Conservation (phyloP, 2,113 vertebrate species). For the Clinocottus analis region DNA sequence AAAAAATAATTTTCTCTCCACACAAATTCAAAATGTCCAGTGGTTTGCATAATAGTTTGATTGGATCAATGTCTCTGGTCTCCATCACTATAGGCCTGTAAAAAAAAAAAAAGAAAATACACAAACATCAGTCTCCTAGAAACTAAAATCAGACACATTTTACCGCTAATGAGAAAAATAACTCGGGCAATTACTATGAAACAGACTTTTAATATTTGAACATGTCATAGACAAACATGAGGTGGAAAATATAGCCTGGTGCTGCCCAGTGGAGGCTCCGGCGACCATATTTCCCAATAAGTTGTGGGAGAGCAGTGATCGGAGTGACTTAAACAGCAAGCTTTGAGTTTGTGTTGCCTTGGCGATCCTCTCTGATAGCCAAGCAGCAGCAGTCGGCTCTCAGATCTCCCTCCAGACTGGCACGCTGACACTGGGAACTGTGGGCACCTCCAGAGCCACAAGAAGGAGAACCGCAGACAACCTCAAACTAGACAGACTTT, state of each 20-base stretch:
- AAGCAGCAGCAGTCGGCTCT: constrained; percentile 65
- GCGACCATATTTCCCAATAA: constrained; percentile 66
- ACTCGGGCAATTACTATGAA: constrained; percentile 74
- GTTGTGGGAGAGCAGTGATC: constrained; percentile 58
- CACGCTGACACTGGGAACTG: constrained; percentile 75
- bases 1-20: constrained; percentile 83
- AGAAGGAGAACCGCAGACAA: constrained; percentile 81
- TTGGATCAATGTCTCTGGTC: constrained; percentile 71
- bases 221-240: constrained; percentile 76
- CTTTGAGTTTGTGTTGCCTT: constrained; percentile 72
- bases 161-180: constrained; percentile 79
- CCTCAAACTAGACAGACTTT: constrained; percentile 79
- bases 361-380: constrained; percentile 71
- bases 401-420: constrained; percentile 77
- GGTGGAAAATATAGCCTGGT: constrained; percentile 76
- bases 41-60: constrained; percentile 85
- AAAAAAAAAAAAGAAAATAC: constrained; percentile 50
- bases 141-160: constrained; percentile 72
- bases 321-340: constrained; percentile 45
- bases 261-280: constrained; percentile 57
- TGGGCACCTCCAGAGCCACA: constrained; percentile 76
- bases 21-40: constrained; percentile 83
- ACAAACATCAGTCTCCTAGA: constrained; percentile 80
- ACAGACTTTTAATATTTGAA: constrained; percentile 76
- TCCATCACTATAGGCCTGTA: constrained; percentile 82